Base-by-base conservation (phyloP, 1,140 invertebrate genomes). In the Cyclina sinensis region DNA sequence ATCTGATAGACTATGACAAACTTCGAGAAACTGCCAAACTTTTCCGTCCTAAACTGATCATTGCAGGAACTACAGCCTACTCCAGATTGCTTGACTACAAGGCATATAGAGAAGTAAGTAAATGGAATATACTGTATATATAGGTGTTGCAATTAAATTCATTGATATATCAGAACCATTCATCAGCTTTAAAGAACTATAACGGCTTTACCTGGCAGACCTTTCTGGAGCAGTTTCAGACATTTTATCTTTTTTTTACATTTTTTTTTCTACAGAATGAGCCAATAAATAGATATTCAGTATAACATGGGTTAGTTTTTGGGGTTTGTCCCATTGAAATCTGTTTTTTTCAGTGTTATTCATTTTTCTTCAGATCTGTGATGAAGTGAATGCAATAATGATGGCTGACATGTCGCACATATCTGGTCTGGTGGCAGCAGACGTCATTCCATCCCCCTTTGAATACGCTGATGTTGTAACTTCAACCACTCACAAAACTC, bases 341-440 rank as follows among this genome's bases (percentile, higher is more conserved):
- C n/a, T n/a, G n/a, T n/a, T n/a, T n/a, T n/a, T n/a, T n/a, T n/a
- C n/a, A n/a, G n/a, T 43, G 43, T 43, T 43, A 43, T 54, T 3
- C 5, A 51, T 7, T 86, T n/a, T 65, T 18, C 90, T 85, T 9
- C 73, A 95, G 96, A 99, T 99, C 74, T 98, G 98, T 87, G 97
- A 99, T 95, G 97, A 98, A 90, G 97, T 97, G 90, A 98, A 98
- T 59, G 97, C 98, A 1, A 97, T 97, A 92, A 95, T 99, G 68
- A 97, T 99, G 96, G 97, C 98, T 48, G 99, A 99, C 95, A 99
- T 99, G 98, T 98, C 98, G 5, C 99, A 99, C 94, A 97, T 99
- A 83, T 97, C 98, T 79, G 99, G 99, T 24, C 96, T 99, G 54
- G 98, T 99, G 1, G 98, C 98, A 48, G 98, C 98, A 91, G 97